Conservation (phyloP, 2,113 vertebrate species). For the Pterocles orientalis region DNA sequence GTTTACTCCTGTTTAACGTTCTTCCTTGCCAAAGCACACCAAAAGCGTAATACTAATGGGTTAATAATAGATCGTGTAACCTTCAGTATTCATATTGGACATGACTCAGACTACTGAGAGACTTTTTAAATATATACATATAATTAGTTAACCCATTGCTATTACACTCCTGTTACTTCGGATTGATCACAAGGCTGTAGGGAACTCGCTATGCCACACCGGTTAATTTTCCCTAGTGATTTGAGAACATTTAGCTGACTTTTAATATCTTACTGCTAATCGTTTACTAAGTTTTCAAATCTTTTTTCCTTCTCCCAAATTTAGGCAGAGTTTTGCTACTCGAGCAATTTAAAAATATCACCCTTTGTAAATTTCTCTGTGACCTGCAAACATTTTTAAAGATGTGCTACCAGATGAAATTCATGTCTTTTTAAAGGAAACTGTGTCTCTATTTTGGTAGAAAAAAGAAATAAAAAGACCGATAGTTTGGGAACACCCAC, state of each 20-base stretch:
- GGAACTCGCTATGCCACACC: constrained; percentile 64
- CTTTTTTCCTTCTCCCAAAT: constrained; percentile 42
- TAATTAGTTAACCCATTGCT: constrained; percentile 69
- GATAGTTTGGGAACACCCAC: constrained; percentile 74
- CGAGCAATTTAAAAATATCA: constrained; percentile 37
- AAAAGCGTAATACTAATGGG: not conserved
- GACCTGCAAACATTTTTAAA: constrained; percentile 61
- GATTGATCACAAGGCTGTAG: constrained; percentile 67
- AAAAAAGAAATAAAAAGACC: constrained; percentile 53
- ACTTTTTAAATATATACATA: constrained; percentile 58
- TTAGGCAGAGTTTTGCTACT: constrained; percentile 44
- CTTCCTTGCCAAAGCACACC: not conserved
- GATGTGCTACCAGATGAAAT: constrained; percentile 66
- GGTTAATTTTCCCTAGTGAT: constrained; percentile 55
- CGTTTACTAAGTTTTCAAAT: constrained; percentile 46
- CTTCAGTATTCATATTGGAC: constrained; percentile 21
- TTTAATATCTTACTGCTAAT: constrained; percentile 64
- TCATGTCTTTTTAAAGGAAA: constrained; percentile 74
- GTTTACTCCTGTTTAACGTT: constrained; percentile 17
- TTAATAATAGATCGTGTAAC: constrained; percentile 44
- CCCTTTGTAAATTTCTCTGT: constrained; percentile 52
- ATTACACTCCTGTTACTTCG: constrained; percentile 52
- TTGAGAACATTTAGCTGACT: constrained; percentile 48
- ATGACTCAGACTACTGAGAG: constrained; percentile 47
- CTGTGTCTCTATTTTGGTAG: constrained; percentile 62